These are phyloP conservation scores for Nesoenas mayeri DNA, from an alignment of 2,113 vertebrate species.

Conservation along the genomic window DNA sequence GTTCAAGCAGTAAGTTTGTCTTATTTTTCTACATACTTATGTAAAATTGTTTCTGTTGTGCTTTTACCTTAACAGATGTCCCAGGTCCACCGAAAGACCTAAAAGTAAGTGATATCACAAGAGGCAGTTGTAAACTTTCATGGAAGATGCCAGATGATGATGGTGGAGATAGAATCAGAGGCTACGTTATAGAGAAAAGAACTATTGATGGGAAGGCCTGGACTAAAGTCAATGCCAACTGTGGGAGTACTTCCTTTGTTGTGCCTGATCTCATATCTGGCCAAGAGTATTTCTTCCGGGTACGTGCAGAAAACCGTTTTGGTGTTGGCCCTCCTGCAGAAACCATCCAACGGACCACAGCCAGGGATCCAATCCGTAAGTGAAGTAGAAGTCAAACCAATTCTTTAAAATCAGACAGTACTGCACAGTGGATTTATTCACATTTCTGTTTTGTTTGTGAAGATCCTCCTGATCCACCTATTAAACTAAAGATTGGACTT, in stretches of 20 bases:
- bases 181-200: slow-evolving; percentile 95
- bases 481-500: slow-evolving; percentile 88
- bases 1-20: background rate
- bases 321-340: slow-evolving; percentile 84
- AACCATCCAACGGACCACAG: slow-evolving; percentile 84
- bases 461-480: slow-evolving; percentile 97
- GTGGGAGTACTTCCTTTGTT: slow-evolving; percentile 86
- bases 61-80: slow-evolving; percentile 80
- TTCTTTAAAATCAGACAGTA: background rate
- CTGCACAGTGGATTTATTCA: background rate
- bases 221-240: slow-evolving; percentile 93
- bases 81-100: slow-evolving; percentile 92
- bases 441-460: slow-evolving; percentile 45
- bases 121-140: slow-evolving; percentile 90
- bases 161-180: slow-evolving; percentile 93
- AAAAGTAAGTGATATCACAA: slow-evolving; percentile 93
- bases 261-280: slow-evolving; percentile 90
- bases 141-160: slow-evolving; percentile 96
- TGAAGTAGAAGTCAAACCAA: slow-evolving; percentile 17
- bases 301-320: slow-evolving; percentile 93
- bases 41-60: background rate
- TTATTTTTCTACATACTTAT: background rate
- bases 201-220: slow-evolving; percentile 92
- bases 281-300: slow-evolving; percentile 93
- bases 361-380: slow-evolving; percentile 94